A percentile compares a stretch with the other conserved stretches of the same genome.
These are phyloP conservation scores for Cariama cristata DNA, from an alignment of 2,113 vertebrate species.

Conservation along the genomic window DNA sequence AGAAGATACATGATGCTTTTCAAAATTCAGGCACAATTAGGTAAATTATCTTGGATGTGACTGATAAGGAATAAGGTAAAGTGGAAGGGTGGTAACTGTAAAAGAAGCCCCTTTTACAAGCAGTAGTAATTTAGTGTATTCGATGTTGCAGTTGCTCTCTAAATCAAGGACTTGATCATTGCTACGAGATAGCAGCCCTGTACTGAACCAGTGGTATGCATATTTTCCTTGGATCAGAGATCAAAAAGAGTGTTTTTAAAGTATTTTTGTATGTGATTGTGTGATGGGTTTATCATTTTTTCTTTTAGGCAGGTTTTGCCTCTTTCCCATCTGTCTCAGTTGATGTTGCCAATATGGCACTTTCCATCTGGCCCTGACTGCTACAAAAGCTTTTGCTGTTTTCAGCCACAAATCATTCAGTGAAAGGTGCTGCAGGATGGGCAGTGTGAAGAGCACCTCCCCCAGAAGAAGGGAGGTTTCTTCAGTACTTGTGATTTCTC, in stretches of 20 bases:
- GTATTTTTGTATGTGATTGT: slow-evolving; percentile 45
- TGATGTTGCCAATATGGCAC: slow-evolving; percentile 66
- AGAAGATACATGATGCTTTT: not conserved
- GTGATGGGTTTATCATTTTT: slow-evolving; percentile 55
- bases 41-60: not conserved
- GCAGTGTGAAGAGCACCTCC: slow-evolving; percentile 61
- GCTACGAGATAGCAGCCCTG: not conserved
- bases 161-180: not conserved
- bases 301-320: slow-evolving; percentile 59
- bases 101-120: not conserved
- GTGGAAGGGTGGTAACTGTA: not conserved
- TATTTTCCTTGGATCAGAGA: slow-evolving; percentile 58
- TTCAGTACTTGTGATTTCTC: slow-evolving; percentile 42
- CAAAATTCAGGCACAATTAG: not conserved
- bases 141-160: not conserved
- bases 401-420: slow-evolving; percentile 26
- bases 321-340: slow-evolving; percentile 66
- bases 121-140: not conserved
- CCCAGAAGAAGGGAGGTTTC: slow-evolving; percentile 25
- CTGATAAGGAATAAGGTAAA: not conserved
- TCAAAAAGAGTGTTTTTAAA: slow-evolving; percentile 56
- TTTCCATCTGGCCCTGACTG: slow-evolving; percentile 65
- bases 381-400: slow-evolving; percentile 68
- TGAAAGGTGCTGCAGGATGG: slow-evolving; percentile 47
- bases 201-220: not conserved